These are phyloP conservation scores for Vipera ursinii DNA, from an alignment of 2,797 vertebrate genomes.

Conservation along the genomic window DNA sequence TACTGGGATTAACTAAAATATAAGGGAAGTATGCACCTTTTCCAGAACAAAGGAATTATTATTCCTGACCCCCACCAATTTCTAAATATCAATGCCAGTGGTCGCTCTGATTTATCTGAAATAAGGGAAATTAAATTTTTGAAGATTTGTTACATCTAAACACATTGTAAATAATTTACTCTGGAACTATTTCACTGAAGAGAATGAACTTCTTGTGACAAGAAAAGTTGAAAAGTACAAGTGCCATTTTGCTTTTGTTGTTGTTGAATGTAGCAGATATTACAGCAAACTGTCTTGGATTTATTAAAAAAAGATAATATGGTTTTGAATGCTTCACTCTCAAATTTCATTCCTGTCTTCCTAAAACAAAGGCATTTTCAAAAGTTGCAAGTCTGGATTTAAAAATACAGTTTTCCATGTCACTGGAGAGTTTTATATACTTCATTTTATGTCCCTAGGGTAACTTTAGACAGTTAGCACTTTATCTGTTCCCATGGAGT, in stretches of 20 bases:
- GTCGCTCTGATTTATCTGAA: background rate
- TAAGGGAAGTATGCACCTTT: background rate
- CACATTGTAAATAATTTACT: background rate
- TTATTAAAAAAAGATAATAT: fast-evolving
- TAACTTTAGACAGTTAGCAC: conserved; percentile 64
- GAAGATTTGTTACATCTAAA: background rate
- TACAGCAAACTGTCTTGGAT: background rate
- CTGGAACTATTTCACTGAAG: background rate
- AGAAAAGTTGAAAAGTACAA: background rate
- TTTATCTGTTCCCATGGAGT: conserved; percentile 60
- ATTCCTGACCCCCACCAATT: background rate
- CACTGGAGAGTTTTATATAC: conserved; percentile 64
- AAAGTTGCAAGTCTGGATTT: conserved; percentile 3
- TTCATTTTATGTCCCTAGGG: conserved; percentile 41
- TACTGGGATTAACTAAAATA: background rate
- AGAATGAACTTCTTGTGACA: background rate
- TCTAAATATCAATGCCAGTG: background rate
- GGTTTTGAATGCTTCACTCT: conserved; percentile 30
- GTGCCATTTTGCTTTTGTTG: background rate
- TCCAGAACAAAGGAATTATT: background rate
- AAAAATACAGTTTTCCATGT: conserved; percentile 39
- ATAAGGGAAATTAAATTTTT: background rate
- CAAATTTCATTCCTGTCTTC: conserved; percentile 15
- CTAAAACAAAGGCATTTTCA: conserved; percentile 26
- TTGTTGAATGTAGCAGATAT: fast-evolving